A percentile compares a stretch with the other conserved stretches of the same genome.
phyloP scores from a whole-genome alignment of 2,797 vertebrate species.

The Antennarius maculatus region DNA sequence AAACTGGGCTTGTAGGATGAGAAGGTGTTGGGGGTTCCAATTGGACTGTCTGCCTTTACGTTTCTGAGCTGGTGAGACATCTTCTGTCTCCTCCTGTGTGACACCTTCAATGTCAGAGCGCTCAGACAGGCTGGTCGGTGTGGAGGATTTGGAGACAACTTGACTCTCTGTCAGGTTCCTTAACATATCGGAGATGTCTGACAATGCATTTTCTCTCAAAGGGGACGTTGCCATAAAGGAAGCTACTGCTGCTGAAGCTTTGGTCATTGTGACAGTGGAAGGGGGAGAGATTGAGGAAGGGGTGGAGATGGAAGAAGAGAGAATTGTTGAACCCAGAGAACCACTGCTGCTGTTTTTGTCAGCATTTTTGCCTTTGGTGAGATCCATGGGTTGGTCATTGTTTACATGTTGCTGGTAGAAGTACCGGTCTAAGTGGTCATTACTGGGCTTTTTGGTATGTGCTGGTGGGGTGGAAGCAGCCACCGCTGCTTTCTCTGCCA shows the following conservation, averaged over 20 bases:
- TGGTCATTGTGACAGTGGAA: slow-evolving; percentile 91
- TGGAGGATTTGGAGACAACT: slow-evolving; percentile 92
- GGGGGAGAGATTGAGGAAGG: slow-evolving; percentile 93
- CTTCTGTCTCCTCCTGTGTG: slow-evolving; percentile 93
- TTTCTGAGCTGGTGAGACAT: slow-evolving; percentile 95
- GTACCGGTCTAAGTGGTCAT: slow-evolving; percentile 94
- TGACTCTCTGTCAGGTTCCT: slow-evolving; percentile 99
- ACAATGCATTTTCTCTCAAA: slow-evolving; percentile 97
- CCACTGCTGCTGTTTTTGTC: slow-evolving; percentile 91
- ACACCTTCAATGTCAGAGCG: slow-evolving; percentile 94
- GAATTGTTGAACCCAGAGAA: slow-evolving; percentile 89
- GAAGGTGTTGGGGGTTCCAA: slow-evolving; percentile 99
- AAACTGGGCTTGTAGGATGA: slow-evolving; percentile 98
- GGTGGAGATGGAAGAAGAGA: slow-evolving; percentile 91
- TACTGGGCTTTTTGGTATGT: slow-evolving; percentile 90
- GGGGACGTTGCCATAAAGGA: slow-evolving; percentile 98
- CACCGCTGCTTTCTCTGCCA: slow-evolving; percentile 96
- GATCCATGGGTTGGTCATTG: slow-evolving; percentile 96
- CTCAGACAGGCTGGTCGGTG: slow-evolving; percentile 96
- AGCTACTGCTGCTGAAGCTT: slow-evolving; percentile 94
- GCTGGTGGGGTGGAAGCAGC: slow-evolving; percentile 90
- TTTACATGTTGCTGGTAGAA: slow-evolving; percentile 88
- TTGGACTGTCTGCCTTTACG: slow-evolving; percentile 99
- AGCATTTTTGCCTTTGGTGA: slow-evolving; percentile 95
- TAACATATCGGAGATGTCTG: slow-evolving; percentile 99